These are phyloP conservation scores for Macroteleia sp. DNA, from an alignment of 2,888 invertebrate species.

Conservation along the genomic window DNA sequence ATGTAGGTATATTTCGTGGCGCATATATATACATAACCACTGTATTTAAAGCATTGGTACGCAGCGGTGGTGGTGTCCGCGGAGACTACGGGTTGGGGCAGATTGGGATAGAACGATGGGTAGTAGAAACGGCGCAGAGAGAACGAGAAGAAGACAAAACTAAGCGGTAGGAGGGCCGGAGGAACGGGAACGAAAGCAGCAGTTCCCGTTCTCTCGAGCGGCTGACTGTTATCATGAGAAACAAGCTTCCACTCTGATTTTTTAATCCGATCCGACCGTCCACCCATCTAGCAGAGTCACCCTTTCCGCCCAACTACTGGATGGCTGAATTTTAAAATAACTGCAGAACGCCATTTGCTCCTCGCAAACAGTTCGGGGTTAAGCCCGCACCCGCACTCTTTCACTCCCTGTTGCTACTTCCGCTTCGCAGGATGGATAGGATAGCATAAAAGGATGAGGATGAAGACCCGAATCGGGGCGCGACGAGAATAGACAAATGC, in stretches of 20 bases:
- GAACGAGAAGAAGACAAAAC: slow-evolving; percentile 56
- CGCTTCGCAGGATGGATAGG: slow-evolving; percentile 65
- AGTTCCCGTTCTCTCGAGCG: slow-evolving; percentile 67
- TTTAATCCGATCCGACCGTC: slow-evolving; percentile 84
- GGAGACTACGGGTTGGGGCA: slow-evolving; percentile 47
- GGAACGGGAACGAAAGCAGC: slow-evolving; percentile 62
- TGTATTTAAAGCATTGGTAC: slow-evolving; percentile 73
- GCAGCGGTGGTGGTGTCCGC: slow-evolving; percentile 65
- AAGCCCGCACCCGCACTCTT: slow-evolving; percentile 73
- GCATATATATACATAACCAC: slow-evolving; percentile 59
- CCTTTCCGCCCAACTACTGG: slow-evolving; percentile 68
- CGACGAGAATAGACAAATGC: slow-evolving; percentile 45
- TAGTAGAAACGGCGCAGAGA: slow-evolving; percentile 36
- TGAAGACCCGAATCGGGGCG: slow-evolving; percentile 27
- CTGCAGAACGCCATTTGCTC: slow-evolving; percentile 85
- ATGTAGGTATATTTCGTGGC: slow-evolving; percentile 64
- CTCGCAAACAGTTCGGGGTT: slow-evolving; percentile 83
- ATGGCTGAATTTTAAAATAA: slow-evolving; percentile 84
- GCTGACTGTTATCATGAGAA: slow-evolving; percentile 82
- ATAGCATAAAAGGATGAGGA: slow-evolving; percentile 55
- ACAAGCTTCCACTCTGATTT: slow-evolving; percentile 85
- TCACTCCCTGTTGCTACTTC: slow-evolving; percentile 64
- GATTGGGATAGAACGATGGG: slow-evolving; percentile 58
- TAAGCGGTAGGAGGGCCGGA: slow-evolving; percentile 31
- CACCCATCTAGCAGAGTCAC: slow-evolving; percentile 62